Conservation (phyloP, 2,888 invertebrate genomes). For the Tethea ocularis region DNA sequence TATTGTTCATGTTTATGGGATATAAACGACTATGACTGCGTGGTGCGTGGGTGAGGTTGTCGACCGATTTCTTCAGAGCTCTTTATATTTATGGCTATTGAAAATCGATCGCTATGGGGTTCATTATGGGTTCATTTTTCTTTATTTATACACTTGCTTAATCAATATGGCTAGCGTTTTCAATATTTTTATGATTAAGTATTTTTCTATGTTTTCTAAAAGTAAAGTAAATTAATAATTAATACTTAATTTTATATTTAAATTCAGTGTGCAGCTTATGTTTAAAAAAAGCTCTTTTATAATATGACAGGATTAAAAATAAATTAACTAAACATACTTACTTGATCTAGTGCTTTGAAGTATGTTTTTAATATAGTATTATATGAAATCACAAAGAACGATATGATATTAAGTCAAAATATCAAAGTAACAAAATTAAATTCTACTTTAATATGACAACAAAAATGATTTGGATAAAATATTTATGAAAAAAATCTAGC, state of each 20-base stretch:
- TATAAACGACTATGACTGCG: slow-evolving; percentile 31
- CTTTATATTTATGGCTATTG: slow-evolving; percentile 17
- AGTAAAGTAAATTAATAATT: too few species aligned
- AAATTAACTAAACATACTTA: too few species aligned
- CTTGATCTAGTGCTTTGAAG: background rate
- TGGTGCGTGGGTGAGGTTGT: slow-evolving; percentile 32
- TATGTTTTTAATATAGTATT: background rate
- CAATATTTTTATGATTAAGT: background rate
- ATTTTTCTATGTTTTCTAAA: too few species aligned
- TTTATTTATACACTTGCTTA: background rate
- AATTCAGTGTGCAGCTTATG: too few species aligned
- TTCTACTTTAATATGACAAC: background rate
- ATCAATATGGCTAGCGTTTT: background rate
- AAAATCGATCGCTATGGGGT: slow-evolving; percentile 18
- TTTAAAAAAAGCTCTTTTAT: background rate
- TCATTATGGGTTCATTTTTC: slow-evolving; percentile 4
- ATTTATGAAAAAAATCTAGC: background rate
- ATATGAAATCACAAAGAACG: background rate
- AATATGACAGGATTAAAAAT: background rate
- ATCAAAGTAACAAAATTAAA: background rate
- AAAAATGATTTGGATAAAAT: background rate
- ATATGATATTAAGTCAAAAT: background rate
- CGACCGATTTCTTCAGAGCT: slow-evolving; percentile 24
- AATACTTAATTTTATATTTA: too few species aligned
- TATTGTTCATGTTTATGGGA: slow-evolving; percentile 41